phyloP scores from a whole-genome alignment of 1,140 invertebrate species.

The Drosophila dunni region DNA sequence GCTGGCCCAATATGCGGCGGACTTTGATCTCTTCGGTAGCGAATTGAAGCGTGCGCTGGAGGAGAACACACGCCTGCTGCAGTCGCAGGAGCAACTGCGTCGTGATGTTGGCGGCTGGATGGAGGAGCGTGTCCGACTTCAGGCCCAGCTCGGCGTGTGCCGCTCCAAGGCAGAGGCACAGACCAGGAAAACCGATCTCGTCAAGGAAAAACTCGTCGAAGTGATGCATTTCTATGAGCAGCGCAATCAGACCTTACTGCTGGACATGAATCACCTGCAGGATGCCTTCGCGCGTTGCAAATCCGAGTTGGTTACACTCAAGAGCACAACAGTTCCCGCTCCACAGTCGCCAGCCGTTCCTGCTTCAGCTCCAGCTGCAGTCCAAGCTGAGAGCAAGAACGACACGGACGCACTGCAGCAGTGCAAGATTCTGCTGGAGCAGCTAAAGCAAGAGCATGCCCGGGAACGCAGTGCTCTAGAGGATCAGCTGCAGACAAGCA shows the following conservation, averaged over 20 bases:
- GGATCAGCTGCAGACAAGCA: constrained; percentile 53
- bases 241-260: constrained; percentile 86
- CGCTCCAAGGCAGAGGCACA: constrained; percentile 79
- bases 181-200: constrained; percentile 84
- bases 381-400: constrained; percentile 76
- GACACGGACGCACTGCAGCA: constrained; percentile 87
- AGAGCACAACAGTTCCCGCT: constrained; percentile 70
- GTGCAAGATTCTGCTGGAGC: constrained; percentile 87
- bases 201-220: constrained; percentile 87
- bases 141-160: constrained; percentile 77
- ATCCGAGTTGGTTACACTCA: constrained; percentile 86
- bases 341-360: not conserved
- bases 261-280: constrained; percentile 87
- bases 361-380: constrained; percentile 85
- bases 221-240: constrained; percentile 87
- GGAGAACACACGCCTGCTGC: constrained; percentile 88
- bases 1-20: constrained; percentile 86
- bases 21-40: constrained; percentile 87
- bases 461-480: constrained; percentile 83
- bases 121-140: constrained; percentile 75
- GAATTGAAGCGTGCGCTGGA: constrained; percentile 87
- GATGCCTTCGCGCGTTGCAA: constrained; percentile 86
- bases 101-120: constrained; percentile 85
- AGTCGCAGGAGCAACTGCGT: constrained; percentile 86
- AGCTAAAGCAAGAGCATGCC: constrained; percentile 87